Percentiles rank a stretch among this genome's conserved stretches.
Conservation (phyloP, 2,113 vertebrate genomes). For the Nematolebias whitei region DNA sequence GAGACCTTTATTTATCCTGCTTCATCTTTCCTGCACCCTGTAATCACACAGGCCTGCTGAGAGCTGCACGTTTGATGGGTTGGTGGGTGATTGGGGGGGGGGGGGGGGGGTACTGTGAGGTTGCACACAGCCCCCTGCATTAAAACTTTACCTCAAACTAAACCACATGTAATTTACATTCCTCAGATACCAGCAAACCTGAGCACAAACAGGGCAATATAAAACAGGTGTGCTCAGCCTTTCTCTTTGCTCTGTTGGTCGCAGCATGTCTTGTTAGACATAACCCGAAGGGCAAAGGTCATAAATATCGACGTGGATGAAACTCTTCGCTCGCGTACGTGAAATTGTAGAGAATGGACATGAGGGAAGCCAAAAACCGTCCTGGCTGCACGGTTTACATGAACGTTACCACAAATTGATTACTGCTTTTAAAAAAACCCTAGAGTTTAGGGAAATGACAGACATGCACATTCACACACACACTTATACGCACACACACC, state of each 20-base stretch:
- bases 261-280: slow-evolving; percentile 7
- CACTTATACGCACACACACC: slow-evolving; percentile 11
- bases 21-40: slow-evolving; percentile 63
- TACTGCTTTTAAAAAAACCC: slow-evolving; percentile 15
- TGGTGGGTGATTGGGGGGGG: not conserved
- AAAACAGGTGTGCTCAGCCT: slow-evolving; percentile 78
- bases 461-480: slow-evolving; percentile 22
- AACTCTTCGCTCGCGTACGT: not conserved
- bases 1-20: slow-evolving; percentile 66
- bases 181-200: slow-evolving; percentile 76
- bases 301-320: not conserved
- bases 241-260: slow-evolving; percentile 27
- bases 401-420: slow-evolving; percentile 34
- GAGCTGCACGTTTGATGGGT: slow-evolving; percentile 11
- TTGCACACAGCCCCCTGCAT: slow-evolving; percentile 52
- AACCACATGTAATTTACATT: slow-evolving; percentile 82
- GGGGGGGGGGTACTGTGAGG: slow-evolving; percentile 6
- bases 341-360: not conserved
- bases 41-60: slow-evolving; percentile 64
- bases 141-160: slow-evolving; percentile 58
- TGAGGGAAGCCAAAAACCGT: slow-evolving; percentile 1
- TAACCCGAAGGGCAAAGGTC: not conserved
- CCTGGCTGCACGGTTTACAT: slow-evolving; percentile 18
- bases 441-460: slow-evolving; percentile 29
- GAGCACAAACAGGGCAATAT: slow-evolving; percentile 71